Evolutionary conservation across 2,888 invertebrate species (phyloP).

Genomic region (Lepidocyrtinus sp.): DNA sequence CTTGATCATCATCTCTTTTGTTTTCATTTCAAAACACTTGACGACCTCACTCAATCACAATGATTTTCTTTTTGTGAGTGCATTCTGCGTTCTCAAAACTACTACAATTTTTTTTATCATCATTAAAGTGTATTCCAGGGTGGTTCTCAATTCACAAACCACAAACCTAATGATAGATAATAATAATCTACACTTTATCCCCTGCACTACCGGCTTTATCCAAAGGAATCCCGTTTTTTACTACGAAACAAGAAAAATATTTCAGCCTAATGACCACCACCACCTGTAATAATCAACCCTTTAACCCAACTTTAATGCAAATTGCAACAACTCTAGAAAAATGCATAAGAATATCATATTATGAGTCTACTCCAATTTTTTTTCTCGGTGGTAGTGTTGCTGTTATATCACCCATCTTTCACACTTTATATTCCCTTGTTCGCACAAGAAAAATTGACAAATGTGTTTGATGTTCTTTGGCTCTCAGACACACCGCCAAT

Average conservation of each 20-base stretch:
- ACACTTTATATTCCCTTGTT: slow-evolving; percentile 31
- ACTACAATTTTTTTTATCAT: background rate
- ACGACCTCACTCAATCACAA: no score
- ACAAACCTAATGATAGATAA: slow-evolving; percentile 21
- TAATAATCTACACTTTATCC: background rate
- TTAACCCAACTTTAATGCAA: slow-evolving; percentile 1
- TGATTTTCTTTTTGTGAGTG: background rate
- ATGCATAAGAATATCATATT: background rate
- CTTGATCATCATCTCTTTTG: slow-evolving; percentile 13
- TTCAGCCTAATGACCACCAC: slow-evolving; percentile 11
- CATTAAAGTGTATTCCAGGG: background rate
- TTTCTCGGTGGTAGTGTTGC: background rate
- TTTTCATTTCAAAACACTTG: background rate
- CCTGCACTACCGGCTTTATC: background rate
- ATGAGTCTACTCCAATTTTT: background rate
- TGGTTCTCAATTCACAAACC: background rate
- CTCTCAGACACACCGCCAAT: slow-evolving; percentile 16
- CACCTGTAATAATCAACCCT: slow-evolving; percentile 3
- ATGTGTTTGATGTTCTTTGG: slow-evolving; percentile 26
- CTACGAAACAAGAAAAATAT: background rate
- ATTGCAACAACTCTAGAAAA: slow-evolving; percentile 11
- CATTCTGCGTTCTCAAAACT: background rate
- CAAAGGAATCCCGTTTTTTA: background rate
- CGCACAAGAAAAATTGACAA: slow-evolving; percentile 39
- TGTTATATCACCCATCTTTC: background rate